Base-by-base conservation (phyloP, 35 echinoderm and acorn worm species). In the Lytechinus pictus region DNA sequence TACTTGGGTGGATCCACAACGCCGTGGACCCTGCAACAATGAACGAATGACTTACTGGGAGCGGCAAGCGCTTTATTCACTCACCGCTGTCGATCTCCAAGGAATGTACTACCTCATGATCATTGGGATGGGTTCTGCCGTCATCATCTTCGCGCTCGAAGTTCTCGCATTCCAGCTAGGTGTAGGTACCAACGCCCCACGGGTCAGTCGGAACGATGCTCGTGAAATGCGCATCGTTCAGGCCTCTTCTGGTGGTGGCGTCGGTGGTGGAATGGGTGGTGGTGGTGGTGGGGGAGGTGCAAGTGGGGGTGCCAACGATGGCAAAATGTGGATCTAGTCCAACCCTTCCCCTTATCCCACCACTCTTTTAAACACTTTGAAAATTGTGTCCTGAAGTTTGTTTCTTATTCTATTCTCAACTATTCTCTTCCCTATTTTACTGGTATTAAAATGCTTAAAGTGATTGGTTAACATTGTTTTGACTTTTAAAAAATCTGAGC, bases 71-170 rank as follows among this genome's bases (percentile, higher is more conserved):
- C 88, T 99, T 14, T 99, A 95, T 94, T 99, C 98, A 0, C 57
- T 99, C 4, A 99, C 98, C 11, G 94, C 95, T 8, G 97, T 94
- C 4, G 98, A 99, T 89, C 95, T 99, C 28, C 96, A 97, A 24
- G 97, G 98, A 7, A 94, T 99, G 6, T 99, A 99, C 95, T 96
- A 95, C n/a, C 94, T 99, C 28, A 95, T 99, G 71, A 66, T 97
- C 10, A 94, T 99, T 9, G 98, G 98, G 16, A 96, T 99, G 93
- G 97, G 90, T 5, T 94, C 89, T 4, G 96, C 98, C 8, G 27
- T 99, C 11, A 93, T 95, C 9, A 61, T 99, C 28, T 99, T 97
- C 94, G 28, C 97, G 19, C 28, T 99, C 71, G 98, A 97, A 94
- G 94, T 97, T 27, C 29, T 99, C 6, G 97, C 97, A 27, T 99